phyloP scores from a whole-genome alignment of 2,797 vertebrate genomes.

The Sebastes jordani region DNA sequence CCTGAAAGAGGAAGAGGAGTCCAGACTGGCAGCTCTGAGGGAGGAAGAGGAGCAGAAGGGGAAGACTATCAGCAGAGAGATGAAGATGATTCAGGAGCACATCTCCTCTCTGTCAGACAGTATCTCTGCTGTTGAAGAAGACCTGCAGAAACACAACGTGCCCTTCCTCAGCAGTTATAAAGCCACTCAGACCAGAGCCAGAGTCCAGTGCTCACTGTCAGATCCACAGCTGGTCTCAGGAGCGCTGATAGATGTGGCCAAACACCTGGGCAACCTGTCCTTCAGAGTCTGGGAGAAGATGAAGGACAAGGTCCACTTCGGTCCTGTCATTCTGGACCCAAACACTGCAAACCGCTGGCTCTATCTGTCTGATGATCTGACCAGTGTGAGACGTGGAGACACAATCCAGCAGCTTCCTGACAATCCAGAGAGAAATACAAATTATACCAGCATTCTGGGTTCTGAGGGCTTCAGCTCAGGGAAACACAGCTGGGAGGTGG shows the following conservation, averaged over 20 bases:
- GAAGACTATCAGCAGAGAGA: constrained; percentile 30
- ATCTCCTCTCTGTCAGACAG: constrained; percentile 34
- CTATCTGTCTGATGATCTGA: too few species aligned
- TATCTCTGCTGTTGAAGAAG: constrained; percentile 42
- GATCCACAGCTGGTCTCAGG: neutral
- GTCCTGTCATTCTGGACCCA: neutral
- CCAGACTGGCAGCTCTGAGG: constrained; percentile 61
- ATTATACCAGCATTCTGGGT: neutral
- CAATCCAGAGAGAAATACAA: constrained; percentile 29
- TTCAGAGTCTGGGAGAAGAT: too few species aligned
- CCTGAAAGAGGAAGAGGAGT: constrained; percentile 72
- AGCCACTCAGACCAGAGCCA: neutral
- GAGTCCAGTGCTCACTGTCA: neutral
- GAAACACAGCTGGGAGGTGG: neutral
- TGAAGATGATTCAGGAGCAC: constrained; percentile 39
- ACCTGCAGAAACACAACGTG: neutral
- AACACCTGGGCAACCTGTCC: too few species aligned
- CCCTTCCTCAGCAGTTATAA: too few species aligned
- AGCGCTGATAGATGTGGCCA: neutral
- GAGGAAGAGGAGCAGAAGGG: constrained; percentile 58
- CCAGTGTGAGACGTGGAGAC: too few species aligned
- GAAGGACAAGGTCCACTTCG: neutral
- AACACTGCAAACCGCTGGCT: rapidly evolving
- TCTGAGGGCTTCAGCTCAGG: constrained; percentile 54
- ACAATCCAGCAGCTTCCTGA: too few species aligned